These are phyloP conservation scores for Luffia ferchaultella DNA, from an alignment of 2,888 invertebrate species.

Conservation along the genomic window DNA sequence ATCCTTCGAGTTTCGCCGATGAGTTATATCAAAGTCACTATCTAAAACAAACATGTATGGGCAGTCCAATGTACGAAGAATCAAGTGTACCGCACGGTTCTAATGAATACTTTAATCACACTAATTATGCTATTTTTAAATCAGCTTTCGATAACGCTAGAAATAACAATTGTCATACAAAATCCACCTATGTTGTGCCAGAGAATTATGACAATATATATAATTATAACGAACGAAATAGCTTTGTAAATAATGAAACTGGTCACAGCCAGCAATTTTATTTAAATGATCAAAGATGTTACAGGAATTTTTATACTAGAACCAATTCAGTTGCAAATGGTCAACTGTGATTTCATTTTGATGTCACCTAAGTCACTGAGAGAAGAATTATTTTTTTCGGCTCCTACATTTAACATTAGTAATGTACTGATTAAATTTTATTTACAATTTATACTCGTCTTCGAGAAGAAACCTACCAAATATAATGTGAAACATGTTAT, in stretches of 20 bases:
- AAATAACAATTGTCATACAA: conserved; percentile 30
- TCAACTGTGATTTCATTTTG: conserved; percentile 32
- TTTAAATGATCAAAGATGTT: conserved; percentile 45
- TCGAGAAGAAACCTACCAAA: no score
- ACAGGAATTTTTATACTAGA: conserved; percentile 46
- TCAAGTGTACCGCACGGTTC: conserved; percentile 17
- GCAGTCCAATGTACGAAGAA: conserved; percentile 21
- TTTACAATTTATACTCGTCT: no score
- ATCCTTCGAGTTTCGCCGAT: conserved; percentile 44
- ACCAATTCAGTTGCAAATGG: conserved; percentile 40
- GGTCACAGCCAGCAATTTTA: conserved; percentile 34
- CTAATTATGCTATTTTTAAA: conserved; percentile 67
- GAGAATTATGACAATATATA: conserved; percentile 26
- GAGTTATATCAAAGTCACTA: conserved; percentile 33
- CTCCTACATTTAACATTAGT: no score
- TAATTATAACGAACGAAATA: conserved; percentile 32
- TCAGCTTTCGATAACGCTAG: conserved; percentile 63
- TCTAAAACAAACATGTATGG: conserved; percentile 27
- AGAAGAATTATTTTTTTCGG: no score
- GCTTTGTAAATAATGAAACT: conserved; percentile 1
- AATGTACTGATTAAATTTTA: no score
- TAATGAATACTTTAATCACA: conserved; percentile 49
- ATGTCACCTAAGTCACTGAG: no score
- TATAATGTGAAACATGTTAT: no score
- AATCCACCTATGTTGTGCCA: conserved; percentile 23